Conservation (phyloP, 1,140 invertebrate species). For the Chymomyza costata region DNA sequence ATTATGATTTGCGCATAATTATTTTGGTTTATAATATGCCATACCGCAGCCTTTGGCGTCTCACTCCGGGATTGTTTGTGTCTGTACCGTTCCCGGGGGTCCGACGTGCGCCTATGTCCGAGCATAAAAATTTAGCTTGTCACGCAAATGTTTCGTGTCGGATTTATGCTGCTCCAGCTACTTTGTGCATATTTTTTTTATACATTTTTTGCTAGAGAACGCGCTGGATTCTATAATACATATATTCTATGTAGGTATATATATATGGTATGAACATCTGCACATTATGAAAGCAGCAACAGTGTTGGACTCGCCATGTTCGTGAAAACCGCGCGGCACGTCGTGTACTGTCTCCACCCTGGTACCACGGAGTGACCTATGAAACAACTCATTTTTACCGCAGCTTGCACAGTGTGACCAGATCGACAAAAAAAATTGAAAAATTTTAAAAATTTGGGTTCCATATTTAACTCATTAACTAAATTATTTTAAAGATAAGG, state of each 20-base stretch:
- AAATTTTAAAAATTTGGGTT: no score
- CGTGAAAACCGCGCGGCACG: constrained; percentile 34
- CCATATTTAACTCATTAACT: no score
- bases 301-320: constrained; percentile 7
- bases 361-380: constrained; percentile 33
- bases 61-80: no score
- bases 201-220: no score
- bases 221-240: no score
- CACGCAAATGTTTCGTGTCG: constrained; percentile 65
- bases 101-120: constrained; percentile 1
- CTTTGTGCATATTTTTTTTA: constrained; percentile 45
- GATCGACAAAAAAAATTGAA: no score
- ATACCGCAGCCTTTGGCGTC: background rate
- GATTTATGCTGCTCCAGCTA: constrained; percentile 49
- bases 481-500: no score
- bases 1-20: constrained; percentile 53
- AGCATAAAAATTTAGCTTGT: constrained; percentile 51
- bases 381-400: constrained; percentile 28
- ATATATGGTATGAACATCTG: constrained; percentile 2
- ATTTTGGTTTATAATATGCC: constrained; percentile 36
- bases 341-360: constrained; percentile 16
- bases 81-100: background rate
- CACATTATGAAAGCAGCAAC: no score
- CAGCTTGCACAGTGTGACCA: constrained; percentile 15
- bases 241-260: constrained; percentile 19